These are phyloP conservation scores for Artemia sp. DNA, from an alignment of 2,888 invertebrate genomes.

Conservation along the genomic window DNA sequence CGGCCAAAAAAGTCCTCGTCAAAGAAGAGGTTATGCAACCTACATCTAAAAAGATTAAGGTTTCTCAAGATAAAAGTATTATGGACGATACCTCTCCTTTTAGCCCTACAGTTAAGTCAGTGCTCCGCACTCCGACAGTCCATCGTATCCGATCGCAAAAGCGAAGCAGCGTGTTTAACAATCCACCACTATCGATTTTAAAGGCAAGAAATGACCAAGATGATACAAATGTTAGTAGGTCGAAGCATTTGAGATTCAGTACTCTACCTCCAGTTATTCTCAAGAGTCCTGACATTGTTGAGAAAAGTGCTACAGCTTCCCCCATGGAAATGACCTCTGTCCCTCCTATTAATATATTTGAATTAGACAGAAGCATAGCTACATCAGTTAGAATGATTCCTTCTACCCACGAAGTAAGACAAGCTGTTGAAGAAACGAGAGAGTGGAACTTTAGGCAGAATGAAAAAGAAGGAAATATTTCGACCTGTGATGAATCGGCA, in stretches of 20 bases:
- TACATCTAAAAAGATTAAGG: not conserved
- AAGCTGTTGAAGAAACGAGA: slow-evolving; percentile 3
- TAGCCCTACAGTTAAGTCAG: not conserved
- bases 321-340: slow-evolving; percentile 1
- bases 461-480: not conserved
- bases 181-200: not conserved
- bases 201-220: not conserved
- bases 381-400: not conserved
- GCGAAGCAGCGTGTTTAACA: not conserved
- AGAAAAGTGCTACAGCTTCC: not conserved
- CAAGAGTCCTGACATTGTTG: slow-evolving; percentile 1
- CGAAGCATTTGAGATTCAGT: slow-evolving; percentile 6
- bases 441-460: slow-evolving; percentile 7
- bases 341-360: not conserved
- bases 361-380: not conserved
- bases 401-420: not conserved
- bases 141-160: not conserved
- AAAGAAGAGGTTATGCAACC: not conserved
- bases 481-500: not conserved
- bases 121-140: not conserved
- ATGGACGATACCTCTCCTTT: not conserved
- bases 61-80: not conserved
- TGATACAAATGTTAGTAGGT: slow-evolving; percentile 1
- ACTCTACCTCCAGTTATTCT: slow-evolving; percentile 8
- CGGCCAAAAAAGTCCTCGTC: not conserved